A percentile compares a stretch with the other conserved stretches of the same genome.
Evolutionary conservation across 2,888 invertebrate species (phyloP).

Genomic region (Stenoptilia bipunctidactyla): DNA sequence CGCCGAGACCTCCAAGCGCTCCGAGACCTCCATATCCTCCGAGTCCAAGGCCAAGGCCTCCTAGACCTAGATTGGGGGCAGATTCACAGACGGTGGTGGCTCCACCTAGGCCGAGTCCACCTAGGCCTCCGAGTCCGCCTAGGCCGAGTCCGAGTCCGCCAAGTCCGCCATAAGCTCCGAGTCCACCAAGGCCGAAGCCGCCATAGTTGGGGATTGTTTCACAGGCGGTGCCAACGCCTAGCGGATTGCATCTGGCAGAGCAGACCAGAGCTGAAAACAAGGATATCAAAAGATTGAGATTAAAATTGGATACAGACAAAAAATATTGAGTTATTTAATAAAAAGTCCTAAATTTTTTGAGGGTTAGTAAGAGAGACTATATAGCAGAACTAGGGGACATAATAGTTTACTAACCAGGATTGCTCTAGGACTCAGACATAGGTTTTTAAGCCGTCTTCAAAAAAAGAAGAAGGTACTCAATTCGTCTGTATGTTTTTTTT

Average conservation of each 20-base stretch:
- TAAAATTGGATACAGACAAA: too few species aligned
- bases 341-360: too few species aligned
- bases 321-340: too few species aligned
- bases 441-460: too few species aligned
- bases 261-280: slow-evolving; percentile 33
- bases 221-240: slow-evolving; percentile 27
- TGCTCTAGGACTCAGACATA: too few species aligned
- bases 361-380: too few species aligned
- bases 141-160: slow-evolving; percentile 6
- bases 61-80: slow-evolving; percentile 7
- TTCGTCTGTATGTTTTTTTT: too few species aligned
- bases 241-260: slow-evolving; percentile 28
- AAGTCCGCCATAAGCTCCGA: slow-evolving; percentile 6
- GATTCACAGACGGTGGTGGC: slow-evolving; percentile 8
- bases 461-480: too few species aligned
- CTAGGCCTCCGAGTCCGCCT: slow-evolving; percentile 2
- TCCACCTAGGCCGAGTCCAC: slow-evolving; percentile 1
- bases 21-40: slow-evolving; percentile 3
- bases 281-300: too few species aligned
- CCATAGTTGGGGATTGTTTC: slow-evolving; percentile 15
- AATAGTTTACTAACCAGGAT: too few species aligned
- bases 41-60: slow-evolving; percentile 4
- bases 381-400: too few species aligned
- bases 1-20: neutral
- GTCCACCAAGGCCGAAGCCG: slow-evolving; percentile 7